Conservation (phyloP, 2,888 invertebrate genomes). For the Cordylochernes scorpioides region DNA sequence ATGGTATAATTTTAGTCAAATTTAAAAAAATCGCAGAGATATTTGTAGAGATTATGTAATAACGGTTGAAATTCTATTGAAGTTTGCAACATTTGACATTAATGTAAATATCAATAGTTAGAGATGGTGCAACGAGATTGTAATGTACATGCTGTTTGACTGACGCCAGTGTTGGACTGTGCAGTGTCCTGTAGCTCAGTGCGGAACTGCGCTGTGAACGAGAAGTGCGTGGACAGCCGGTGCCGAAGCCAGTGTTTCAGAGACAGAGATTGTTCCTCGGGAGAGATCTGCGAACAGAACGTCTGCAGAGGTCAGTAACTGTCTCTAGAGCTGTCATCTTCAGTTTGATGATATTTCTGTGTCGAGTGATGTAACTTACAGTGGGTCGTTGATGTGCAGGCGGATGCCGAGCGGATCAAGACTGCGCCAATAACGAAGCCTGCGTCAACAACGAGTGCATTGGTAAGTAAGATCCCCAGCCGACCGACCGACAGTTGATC, state of each 20-base stretch:
- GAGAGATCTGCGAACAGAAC: conserved; percentile 56
- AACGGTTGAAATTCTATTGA: neutral
- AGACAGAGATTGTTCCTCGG: conserved; percentile 61
- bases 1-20: no score
- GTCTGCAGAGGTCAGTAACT: conserved; percentile 35
- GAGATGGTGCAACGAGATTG: neutral
- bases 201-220: conserved; percentile 60
- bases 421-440: conserved; percentile 41
- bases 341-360: neutral
- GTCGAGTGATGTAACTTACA: neutral
- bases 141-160: neutral
- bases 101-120: no score
- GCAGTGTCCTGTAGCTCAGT: conserved; percentile 40
- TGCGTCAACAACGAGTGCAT: conserved; percentile 51
- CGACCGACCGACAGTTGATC: neutral
- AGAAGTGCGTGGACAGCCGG: conserved; percentile 58
- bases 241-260: conserved; percentile 52
- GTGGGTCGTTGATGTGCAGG: conserved; percentile 21
- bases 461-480: conserved; percentile 19
- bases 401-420: conserved; percentile 52
- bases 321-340: neutral
- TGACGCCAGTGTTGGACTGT: conserved; percentile 5
- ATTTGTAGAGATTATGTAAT: neutral
- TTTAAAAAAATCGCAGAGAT: neutral
- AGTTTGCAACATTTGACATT: no score